phyloP scores from a whole-genome alignment of 2,797 vertebrate genomes.

The Rhodeus uyekii region DNA sequence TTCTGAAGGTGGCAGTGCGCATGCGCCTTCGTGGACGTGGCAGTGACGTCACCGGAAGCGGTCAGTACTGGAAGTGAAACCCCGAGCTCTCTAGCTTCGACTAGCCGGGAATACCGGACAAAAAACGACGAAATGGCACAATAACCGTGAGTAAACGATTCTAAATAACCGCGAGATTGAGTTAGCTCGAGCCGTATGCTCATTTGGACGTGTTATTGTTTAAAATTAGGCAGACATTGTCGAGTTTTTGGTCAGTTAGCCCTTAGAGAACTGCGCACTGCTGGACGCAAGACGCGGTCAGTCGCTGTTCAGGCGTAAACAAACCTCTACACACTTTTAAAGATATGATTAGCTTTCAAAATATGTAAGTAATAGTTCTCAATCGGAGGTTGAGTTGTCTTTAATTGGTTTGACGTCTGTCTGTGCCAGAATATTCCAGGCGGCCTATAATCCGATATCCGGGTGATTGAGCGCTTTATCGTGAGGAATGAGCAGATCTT shows the following conservation, averaged over 20 bases:
- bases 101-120: conserved; percentile 30
- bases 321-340: not conserved
- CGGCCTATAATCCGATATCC: conserved; percentile 37
- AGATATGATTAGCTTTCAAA: not conserved
- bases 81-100: conserved; percentile 34
- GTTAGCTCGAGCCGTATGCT: not conserved
- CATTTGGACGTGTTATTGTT: not conserved
- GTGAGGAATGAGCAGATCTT: too few species aligned
- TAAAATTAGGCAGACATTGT: not conserved
- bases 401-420: not conserved
- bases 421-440: conserved; percentile 38
- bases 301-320: not conserved
- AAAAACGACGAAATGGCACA: conserved; percentile 30
- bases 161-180: not conserved
- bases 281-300: not conserved
- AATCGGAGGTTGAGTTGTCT: not conserved
- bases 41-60: conserved; percentile 83
- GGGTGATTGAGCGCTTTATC: too few species aligned
- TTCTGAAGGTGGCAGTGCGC: not conserved
- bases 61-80: conserved; percentile 78
- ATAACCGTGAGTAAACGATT: conserved; percentile 44
- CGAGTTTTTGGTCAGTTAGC: conserved; percentile 15
- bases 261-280: not conserved
- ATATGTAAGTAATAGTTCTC: not conserved
- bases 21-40: conserved; percentile 78